phyloP scores from a whole-genome alignment of 2,797 vertebrate genomes.

The Molossus molossus region DNA sequence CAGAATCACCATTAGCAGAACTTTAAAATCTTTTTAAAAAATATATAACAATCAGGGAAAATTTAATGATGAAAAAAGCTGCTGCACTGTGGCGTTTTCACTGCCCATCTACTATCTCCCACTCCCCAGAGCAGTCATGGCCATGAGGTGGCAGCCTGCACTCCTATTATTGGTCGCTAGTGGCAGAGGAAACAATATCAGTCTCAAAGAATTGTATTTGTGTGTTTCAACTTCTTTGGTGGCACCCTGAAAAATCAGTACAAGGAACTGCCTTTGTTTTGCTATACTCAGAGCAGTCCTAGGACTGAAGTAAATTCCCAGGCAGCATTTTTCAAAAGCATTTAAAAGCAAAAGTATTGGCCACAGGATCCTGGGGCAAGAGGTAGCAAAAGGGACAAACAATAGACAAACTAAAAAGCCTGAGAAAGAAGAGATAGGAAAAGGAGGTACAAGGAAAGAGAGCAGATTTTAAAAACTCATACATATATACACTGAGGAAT shows the following conservation, averaged over 20 bases:
- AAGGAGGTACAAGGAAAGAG: neutral
- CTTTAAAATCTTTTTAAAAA: neutral
- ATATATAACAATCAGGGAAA: neutral
- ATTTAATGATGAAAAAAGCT: neutral
- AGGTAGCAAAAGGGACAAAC: neutral
- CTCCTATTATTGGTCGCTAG: neutral
- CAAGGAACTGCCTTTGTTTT: neutral
- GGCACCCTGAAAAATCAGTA: neutral
- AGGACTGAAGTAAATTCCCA: neutral
- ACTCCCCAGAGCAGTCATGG: neutral
- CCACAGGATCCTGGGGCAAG: neutral
- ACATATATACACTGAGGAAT: neutral
- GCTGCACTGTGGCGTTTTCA: neutral
- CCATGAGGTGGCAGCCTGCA: neutral
- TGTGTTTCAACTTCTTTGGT: neutral
- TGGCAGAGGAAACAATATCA: neutral
- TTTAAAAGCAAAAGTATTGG: conserved; percentile 18
- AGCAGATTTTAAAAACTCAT: neutral
- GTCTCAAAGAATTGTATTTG: neutral
- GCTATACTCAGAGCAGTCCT: neutral
- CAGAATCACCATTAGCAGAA: neutral
- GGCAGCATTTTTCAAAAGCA: neutral
- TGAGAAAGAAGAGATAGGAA: neutral
- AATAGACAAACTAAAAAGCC: neutral
- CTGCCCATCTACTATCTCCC: neutral